These are phyloP conservation scores for Hormiphora californensis DNA, from an alignment of 37 sponge, comb jelly and placozoan species.

Conservation along the genomic window DNA sequence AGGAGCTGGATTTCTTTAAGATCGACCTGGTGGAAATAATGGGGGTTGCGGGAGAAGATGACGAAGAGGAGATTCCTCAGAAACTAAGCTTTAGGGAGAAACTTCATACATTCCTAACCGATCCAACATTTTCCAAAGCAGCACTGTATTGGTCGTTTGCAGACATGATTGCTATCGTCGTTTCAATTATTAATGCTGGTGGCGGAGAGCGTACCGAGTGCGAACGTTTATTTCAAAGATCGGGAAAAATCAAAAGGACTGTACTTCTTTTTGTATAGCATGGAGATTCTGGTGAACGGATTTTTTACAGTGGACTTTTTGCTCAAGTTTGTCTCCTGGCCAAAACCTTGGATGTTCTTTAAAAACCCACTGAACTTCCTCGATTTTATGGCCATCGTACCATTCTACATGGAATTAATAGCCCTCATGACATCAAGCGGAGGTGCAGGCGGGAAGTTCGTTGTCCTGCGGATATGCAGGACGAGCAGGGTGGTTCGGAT, in stretches of 20 bases:
- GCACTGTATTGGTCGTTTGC: slow-evolving; percentile 45
- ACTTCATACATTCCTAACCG: slow-evolving; percentile 17
- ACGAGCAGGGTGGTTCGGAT: slow-evolving; percentile 48
- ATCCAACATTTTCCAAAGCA: neutral
- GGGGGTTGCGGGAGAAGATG: neutral
- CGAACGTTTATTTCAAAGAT: neutral
- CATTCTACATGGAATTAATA: slow-evolving; percentile 46
- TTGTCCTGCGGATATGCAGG: slow-evolving; percentile 44
- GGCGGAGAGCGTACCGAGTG: slow-evolving; percentile 17
- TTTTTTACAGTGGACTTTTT: slow-evolving; percentile 47
- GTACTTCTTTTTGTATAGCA: slow-evolving; percentile 34
- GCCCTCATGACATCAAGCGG: slow-evolving; percentile 4
- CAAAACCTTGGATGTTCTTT: slow-evolving; percentile 42
- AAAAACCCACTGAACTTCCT: slow-evolving; percentile 46
- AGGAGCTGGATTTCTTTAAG: slow-evolving; percentile 50
- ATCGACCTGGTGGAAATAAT: neutral
- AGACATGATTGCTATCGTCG: slow-evolving; percentile 25
- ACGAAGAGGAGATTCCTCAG: neutral
- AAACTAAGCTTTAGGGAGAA: slow-evolving; percentile 26
- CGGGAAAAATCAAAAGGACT: slow-evolving; percentile 12
- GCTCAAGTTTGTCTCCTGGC: slow-evolving; percentile 31
- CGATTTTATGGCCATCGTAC: slow-evolving; percentile 42
- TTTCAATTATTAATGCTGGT: slow-evolving; percentile 30
- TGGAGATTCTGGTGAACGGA: slow-evolving; percentile 29
- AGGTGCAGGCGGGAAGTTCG: slow-evolving; percentile 21